These are phyloP conservation scores for Paraescarpia echinospica DNA, from an alignment of 1,140 invertebrate genomes.

Conservation along the genomic window DNA sequence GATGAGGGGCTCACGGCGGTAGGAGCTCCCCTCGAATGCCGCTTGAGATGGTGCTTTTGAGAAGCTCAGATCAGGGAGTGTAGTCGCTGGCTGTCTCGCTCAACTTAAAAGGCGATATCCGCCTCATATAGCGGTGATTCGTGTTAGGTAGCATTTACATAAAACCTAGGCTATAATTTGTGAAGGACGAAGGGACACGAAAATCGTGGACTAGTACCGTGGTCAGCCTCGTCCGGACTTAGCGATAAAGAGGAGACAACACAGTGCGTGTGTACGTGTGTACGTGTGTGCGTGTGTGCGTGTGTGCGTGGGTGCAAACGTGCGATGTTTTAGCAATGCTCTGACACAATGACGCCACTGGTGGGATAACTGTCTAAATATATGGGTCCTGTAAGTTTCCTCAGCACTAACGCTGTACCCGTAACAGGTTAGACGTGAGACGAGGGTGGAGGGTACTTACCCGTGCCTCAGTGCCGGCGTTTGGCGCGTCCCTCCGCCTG, in stretches of 20 bases:
- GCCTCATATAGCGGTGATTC: neutral
- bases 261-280: neutral
- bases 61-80: neutral
- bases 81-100: neutral
- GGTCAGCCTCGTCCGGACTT: too few relatives aligned
- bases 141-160: too few relatives aligned
- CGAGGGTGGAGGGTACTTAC: neutral
- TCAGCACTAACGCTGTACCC: neutral
- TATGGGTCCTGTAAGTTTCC: neutral
- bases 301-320: neutral
- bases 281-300: too few relatives aligned
- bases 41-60: neutral
- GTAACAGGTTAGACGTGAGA: neutral
- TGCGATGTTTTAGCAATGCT: neutral
- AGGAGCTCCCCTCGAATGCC: neutral
- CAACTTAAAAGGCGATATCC: neutral
- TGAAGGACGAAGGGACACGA: neutral
- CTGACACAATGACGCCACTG: too few relatives aligned
- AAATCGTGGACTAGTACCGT: too few relatives aligned
- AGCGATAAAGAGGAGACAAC: too few relatives aligned
- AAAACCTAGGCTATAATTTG: neutral
- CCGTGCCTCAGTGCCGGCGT: slow-evolving; percentile 45
- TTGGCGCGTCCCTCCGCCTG: slow-evolving; percentile 87
- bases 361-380: too few relatives aligned
- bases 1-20: neutral